Evolutionary conservation across 1,140 invertebrate genomes (phyloP), one percentile per base, ranked within the genome.

Genomic region (Heliconius melpomene): DNA sequence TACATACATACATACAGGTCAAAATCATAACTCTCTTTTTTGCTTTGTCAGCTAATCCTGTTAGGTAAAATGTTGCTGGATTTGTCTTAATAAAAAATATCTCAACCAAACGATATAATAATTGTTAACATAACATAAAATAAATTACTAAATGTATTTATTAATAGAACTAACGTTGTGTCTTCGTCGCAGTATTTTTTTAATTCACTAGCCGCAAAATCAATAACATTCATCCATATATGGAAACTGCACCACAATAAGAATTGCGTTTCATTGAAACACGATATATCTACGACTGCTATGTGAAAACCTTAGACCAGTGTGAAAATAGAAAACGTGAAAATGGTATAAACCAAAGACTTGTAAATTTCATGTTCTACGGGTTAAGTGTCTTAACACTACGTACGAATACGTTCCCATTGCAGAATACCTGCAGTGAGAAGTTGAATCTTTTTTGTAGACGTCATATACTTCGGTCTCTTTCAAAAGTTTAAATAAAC

Each of bases 231-330:
- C 26, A 66, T 29, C 9, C 60, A 70, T 71, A 77, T 70, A 77
- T 50, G 60, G 60, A 70, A 77, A 40, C 73, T 78, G 29, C 52
- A 74, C 72, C 46, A 72, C 23, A 72, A 74, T 54, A 78, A 72
- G 72, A 79, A 79, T 66, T 79, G 38, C 72, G 74, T 79, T 74
- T 66, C 52, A 70, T 74, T 79, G 16, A 36, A 74, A 77, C 40
- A 54, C 60, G 75, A 71, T 73, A 72, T 79, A 66, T 9, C 60
- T 66, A 66, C 60, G 60, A 66, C 60, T 66, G 9, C 23, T 66
- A 66, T 66, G 60, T 66, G 60, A 29, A 16, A 66, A 66, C 60
- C 60, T 29, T 66, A 66, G 60, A 66, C 2, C 60, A 66, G 60
- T 66, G 60, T 66, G 60, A 29, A 16, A 66, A 66, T 26, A 66